These are phyloP conservation scores for Dasypus novemcinctus DNA, from an alignment of 2,113 vertebrate species.

Conservation along the genomic window DNA sequence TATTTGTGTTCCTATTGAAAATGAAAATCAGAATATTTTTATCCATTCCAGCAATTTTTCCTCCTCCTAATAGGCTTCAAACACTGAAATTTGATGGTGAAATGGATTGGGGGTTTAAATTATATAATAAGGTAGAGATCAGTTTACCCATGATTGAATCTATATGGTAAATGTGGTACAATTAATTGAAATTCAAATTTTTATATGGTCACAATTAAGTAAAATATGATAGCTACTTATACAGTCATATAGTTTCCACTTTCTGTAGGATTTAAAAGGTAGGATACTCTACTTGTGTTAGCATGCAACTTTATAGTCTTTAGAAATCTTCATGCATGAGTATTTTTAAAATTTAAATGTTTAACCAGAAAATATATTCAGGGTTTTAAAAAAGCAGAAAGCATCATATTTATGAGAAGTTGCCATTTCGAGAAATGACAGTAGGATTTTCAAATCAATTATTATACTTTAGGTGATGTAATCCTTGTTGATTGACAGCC, in stretches of 20 bases:
- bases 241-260: not conserved
- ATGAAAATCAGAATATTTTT: conserved; percentile 18
- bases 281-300: fast-evolving
- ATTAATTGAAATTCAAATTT: not conserved
- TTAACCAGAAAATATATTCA: not conserved
- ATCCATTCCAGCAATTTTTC: not conserved
- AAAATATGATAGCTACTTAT: not conserved
- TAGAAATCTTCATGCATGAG: not conserved
- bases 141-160: not conserved
- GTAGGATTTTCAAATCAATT: not conserved
- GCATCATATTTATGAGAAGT: not conserved
- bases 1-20: not conserved
- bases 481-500: not conserved
- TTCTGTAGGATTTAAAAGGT: not conserved
- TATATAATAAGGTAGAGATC: not conserved
- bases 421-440: not conserved
- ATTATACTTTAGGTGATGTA: not conserved
- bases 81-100: conserved; percentile 26
- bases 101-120: not conserved
- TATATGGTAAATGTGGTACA: not conserved
- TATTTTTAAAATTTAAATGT: not conserved
- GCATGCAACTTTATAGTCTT: not conserved
- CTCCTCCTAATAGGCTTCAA: not conserved
- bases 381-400: conserved; percentile 2
- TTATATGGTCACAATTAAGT: not conserved